Evolutionary conservation across 2,888 invertebrate species (phyloP).

Genomic region (Unio delphinus): DNA sequence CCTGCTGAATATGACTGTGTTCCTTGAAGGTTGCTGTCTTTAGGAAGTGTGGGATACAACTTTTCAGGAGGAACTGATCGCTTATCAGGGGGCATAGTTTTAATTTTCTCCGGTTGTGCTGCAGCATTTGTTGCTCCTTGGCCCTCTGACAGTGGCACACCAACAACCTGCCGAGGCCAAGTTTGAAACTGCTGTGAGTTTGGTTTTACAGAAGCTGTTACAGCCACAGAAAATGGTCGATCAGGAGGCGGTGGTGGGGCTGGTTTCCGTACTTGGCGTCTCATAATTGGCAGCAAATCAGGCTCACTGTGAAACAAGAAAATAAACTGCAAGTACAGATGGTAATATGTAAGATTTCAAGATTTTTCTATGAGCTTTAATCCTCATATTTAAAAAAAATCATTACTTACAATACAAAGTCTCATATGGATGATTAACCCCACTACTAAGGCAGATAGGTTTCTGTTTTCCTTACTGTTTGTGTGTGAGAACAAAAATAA

Average conservation of each 20-base stretch:
- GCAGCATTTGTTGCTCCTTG: slow-evolving; percentile 11
- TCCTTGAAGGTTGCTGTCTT: slow-evolving; percentile 14
- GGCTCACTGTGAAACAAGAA: slow-evolving; percentile 31
- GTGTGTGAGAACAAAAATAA: no score
- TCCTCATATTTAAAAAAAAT: no score
- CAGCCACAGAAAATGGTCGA: slow-evolving; percentile 54
- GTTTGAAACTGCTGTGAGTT: slow-evolving; percentile 34
- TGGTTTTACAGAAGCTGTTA: slow-evolving; percentile 46
- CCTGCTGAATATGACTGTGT: slow-evolving; percentile 14
- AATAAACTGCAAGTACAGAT: no score
- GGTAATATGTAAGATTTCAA: no score
- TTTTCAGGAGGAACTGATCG: slow-evolving; percentile 36
- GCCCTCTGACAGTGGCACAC: slow-evolving; percentile 19
- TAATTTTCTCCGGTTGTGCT: slow-evolving; percentile 20
- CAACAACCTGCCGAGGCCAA: slow-evolving; percentile 43
- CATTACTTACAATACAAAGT: no score
- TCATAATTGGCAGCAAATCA: slow-evolving; percentile 13
- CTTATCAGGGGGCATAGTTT: slow-evolving; percentile 33
- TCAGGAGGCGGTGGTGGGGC: slow-evolving; percentile 62
- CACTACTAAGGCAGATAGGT: no score
- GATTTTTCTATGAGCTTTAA: no score
- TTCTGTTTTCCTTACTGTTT: no score
- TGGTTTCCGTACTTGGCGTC: slow-evolving; percentile 46
- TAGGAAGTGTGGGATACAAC: slow-evolving; percentile 20
- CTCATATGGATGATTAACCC: no score